A percentile compares a stretch with the other conserved stretches of the same genome.
phyloP scores from a whole-genome alignment of 2,797 vertebrate species.

The Rhinatrema bivittatum region DNA sequence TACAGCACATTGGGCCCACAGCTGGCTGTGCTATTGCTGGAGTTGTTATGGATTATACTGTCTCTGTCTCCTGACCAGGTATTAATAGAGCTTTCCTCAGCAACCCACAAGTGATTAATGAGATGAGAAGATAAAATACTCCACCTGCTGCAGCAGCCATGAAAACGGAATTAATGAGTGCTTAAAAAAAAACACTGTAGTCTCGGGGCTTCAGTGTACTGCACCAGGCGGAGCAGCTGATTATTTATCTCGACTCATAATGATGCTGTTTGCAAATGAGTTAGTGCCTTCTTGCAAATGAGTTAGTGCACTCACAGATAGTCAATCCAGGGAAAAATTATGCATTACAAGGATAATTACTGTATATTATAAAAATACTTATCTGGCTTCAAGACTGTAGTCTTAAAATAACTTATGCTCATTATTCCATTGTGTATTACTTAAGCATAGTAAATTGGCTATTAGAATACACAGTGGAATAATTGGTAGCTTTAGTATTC shows the following conservation, averaged over 20 bases:
- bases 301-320: slow-evolving; percentile 30
- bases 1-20: slow-evolving; percentile 17
- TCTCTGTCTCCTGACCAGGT: slow-evolving; percentile 34
- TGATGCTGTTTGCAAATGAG: slow-evolving; percentile 25
- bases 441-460: slow-evolving; percentile 25
- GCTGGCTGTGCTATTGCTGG: slow-evolving; percentile 34
- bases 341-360: slow-evolving; percentile 31
- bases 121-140: slow-evolving; percentile 52
- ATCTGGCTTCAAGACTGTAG: slow-evolving; percentile 15
- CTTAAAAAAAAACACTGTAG: slow-evolving; percentile 12
- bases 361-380: slow-evolving; percentile 20
- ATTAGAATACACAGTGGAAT: slow-evolving; percentile 12
- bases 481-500: slow-evolving; percentile 1
- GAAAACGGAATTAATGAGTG: slow-evolving; percentile 50
- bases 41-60: slow-evolving; percentile 37
- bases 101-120: slow-evolving; percentile 51
- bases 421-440: slow-evolving; percentile 16
- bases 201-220: slow-evolving; percentile 16
- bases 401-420: slow-evolving; percentile 25
- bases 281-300: slow-evolving; percentile 29
- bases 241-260: slow-evolving; percentile 38
- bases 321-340: slow-evolving; percentile 33
- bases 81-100: slow-evolving; percentile 50
- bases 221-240: slow-evolving; percentile 28
- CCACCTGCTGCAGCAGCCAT: slow-evolving; percentile 42